Evolutionary conservation across 2,113 vertebrate genomes (phyloP).

Genomic region (Buteo buteo): DNA sequence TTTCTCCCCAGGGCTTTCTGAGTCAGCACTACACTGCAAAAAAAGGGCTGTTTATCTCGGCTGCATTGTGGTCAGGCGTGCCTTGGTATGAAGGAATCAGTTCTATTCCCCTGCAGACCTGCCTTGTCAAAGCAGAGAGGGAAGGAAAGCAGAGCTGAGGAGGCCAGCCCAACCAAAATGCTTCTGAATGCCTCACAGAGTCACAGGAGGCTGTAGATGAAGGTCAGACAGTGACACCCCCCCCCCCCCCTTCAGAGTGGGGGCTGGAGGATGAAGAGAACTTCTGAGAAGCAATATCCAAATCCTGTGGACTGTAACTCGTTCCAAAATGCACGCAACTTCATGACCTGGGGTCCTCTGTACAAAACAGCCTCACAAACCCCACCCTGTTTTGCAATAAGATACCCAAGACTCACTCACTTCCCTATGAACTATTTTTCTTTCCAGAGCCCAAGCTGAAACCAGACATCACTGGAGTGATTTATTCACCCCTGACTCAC

Average conservation of each 20-base stretch:
- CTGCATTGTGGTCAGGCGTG: background rate
- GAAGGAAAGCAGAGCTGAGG: background rate
- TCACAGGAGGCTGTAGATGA: background rate
- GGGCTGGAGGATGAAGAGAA: background rate
- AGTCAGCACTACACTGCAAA: background rate
- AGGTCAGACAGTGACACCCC: background rate
- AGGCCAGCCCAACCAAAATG: background rate
- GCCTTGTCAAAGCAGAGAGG: background rate
- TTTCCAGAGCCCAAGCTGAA: background rate
- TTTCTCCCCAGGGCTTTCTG: background rate
- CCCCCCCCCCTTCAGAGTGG: background rate
- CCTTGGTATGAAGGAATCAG: background rate
- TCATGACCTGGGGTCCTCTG: background rate
- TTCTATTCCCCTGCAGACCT: background rate
- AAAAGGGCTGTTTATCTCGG: background rate
- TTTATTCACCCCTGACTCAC: background rate
- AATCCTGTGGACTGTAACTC: background rate
- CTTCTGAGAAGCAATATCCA: background rate
- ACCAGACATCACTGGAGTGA: background rate
- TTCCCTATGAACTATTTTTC: background rate
- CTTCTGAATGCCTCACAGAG: background rate
- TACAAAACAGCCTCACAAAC: background rate
- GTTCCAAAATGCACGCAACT: background rate
- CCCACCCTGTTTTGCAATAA: background rate
- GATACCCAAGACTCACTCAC: background rate